Evolutionary conservation across 2,888 invertebrate genomes (phyloP), one percentile per base, ranked within the genome.

Genomic region (Campopleginae sp.): DNA sequence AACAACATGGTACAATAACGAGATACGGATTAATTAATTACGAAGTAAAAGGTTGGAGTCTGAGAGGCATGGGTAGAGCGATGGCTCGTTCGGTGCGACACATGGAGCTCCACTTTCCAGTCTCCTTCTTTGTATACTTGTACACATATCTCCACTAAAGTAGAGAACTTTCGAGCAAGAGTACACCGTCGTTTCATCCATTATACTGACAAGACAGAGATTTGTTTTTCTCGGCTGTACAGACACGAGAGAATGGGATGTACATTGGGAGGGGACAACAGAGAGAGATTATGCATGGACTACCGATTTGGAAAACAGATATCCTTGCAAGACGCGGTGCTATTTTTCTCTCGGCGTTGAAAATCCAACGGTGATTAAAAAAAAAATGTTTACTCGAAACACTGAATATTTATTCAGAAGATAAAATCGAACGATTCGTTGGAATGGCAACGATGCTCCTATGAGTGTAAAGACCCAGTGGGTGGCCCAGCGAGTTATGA

Each of bases 161-260:
- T 31, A 66, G 71, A 80, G 79, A 80, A 48, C 68, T 38, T 83
- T 23, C 72, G 65, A 70, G 74, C 80, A 76, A 83, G 83, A 66
- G 74, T 74, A 77, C 80, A 74, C 90, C 89, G 90, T 91, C 89
- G 89, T 90, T 91, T 92, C 92, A 92, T 92, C 91, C 90, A 92
- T 92, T 92, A 92, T 89, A 88, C 86, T 85, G 87, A 88, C 74
- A 86, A 83, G 90, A 92, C 91, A 92, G 92, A 92, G 92, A 92
- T 92, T 92, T 92, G 92, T 92, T 92, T 91, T 89, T 89, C 89
- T 70, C 61, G 68, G 72, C 66, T 82, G 66, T 70, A 54, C 80
- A 77, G 70, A 83, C 74, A 80, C 80, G 51, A 51, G 66, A 72
- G 61, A 91, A 90, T 90, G 89, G 89, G 90, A 91, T 87, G 89